Base-by-base conservation (phyloP, 2,113 vertebrate genomes). In the Periophthalmus modestus region DNA sequence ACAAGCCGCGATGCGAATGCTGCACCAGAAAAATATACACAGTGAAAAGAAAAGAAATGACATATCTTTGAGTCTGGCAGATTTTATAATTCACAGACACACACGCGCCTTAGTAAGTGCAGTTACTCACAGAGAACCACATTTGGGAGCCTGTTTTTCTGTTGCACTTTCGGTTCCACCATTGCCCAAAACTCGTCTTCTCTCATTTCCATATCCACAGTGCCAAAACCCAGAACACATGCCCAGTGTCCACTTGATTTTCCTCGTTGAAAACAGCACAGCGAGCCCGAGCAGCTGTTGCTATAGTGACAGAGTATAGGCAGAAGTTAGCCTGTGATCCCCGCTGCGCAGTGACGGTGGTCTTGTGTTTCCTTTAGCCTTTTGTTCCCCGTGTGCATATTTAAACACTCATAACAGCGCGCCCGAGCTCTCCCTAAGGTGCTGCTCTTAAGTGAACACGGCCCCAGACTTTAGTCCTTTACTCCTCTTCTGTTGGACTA, bases 281-380 rank as follows among this genome's bases (percentile, higher is more conserved):
- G 19, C 7, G 55, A 82, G 77, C 86, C 82, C 69, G 39, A 12
- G 85, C 80, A 88, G 84, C 87, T 87, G 91, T 92, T 93, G 88
- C 90, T 90, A 92, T 92, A 90, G 90, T 82, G 88, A 91, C 89
- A 69, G 78, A 80, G 75, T 81, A 75, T 82, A 77, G 78, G 85
- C 77, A 84, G 67, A 76, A 82, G 76, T 90, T 91, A 69, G 72
- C 81, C 78, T 88, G 75, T 54, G 78, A 81, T 77, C 24, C 62
- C 66, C 72, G 47, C 28, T 36, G 28, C 52, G 47, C 54, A 75
- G 68, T 79, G 73, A 66, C 62, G 81, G 57, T 72, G 61, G 66
- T 73, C 66, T 46, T 63, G 69, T 48, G 11, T 71, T 80, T 81
- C 73, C 66, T 79, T 72, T 34, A 69, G 68, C 78, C 73, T 77